phyloP scores from a whole-genome alignment of 2,888 invertebrate genomes.

The Chrysomela aeneicollis region DNA sequence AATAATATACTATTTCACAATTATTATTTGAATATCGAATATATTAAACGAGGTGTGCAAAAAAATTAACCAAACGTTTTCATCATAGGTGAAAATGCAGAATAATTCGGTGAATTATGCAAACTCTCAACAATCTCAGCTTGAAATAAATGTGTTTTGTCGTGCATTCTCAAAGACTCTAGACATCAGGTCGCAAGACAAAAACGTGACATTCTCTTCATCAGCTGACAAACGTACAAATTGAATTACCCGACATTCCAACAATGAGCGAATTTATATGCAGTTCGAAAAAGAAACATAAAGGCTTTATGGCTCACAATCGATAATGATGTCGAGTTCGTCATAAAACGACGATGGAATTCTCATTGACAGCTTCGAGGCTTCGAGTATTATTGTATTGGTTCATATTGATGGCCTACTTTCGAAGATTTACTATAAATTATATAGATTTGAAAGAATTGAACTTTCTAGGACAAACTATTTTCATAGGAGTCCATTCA shows the following conservation, averaged over 20 bases:
- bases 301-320: slow-evolving; percentile 7
- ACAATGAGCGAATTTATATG: slow-evolving; percentile 35
- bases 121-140: no score
- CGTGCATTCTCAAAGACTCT: neutral
- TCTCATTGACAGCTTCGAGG: neutral
- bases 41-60: no score
- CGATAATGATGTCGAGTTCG: neutral
- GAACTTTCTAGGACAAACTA: no score
- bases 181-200: neutral
- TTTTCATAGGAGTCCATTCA: no score
- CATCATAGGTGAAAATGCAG: no score
- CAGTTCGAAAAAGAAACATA: slow-evolving; percentile 21
- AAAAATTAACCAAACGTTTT: no score
- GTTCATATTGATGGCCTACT: neutral
- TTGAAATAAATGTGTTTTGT: neutral
- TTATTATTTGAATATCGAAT: no score
- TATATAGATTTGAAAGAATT: no score
- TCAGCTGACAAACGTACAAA: slow-evolving; percentile 4
- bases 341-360: slow-evolving; percentile 11
- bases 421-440: neutral
- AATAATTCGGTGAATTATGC: no score
- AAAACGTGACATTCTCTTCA: neutral
- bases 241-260: slow-evolving; percentile 24
- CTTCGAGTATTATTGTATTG: neutral
- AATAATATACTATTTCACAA: no score